These are phyloP conservation scores for Acleris laterana DNA, from an alignment of 2,888 invertebrate genomes.

Conservation along the genomic window DNA sequence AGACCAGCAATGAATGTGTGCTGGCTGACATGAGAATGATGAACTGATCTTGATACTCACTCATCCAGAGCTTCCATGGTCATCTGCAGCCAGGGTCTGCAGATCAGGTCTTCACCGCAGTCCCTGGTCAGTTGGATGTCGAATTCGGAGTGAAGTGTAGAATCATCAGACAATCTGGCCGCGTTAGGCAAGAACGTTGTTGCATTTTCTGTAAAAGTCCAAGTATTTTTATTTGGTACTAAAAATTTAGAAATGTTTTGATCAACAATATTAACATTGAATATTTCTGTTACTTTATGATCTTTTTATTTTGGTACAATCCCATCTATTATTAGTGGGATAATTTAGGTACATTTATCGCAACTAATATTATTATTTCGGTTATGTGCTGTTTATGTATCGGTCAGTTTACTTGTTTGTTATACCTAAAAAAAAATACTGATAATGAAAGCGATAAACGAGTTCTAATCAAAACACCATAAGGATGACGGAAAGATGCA, in stretches of 20 bases:
- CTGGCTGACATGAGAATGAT: too few species aligned
- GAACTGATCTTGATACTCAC: constrained; percentile 48
- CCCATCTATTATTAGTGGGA: not conserved
- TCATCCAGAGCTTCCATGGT: constrained; percentile 57
- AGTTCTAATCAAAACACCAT: too few species aligned
- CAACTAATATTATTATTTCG: too few species aligned
- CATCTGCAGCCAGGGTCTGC: constrained; percentile 77
- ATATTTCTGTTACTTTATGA: too few species aligned
- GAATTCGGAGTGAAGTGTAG: constrained; percentile 57
- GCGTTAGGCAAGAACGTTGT: constrained; percentile 48
- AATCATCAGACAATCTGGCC: constrained; percentile 64
- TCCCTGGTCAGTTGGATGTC: constrained; percentile 73
- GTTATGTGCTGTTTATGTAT: too few species aligned
- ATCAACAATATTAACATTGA: too few species aligned
- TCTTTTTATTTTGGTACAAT: too few species aligned
- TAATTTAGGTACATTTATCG: not conserved
- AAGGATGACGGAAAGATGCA: too few species aligned
- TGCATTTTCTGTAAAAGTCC: constrained; percentile 51
- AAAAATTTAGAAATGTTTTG: not conserved
- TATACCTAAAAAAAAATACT: too few species aligned
- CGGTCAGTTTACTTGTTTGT: too few species aligned
- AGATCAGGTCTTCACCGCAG: constrained; percentile 81
- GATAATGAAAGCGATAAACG: too few species aligned
- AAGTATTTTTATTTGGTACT: not conserved
- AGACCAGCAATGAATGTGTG: too few species aligned